Conservation (phyloP, 2,113 vertebrate species). For the Jaculus jaculus region DNA sequence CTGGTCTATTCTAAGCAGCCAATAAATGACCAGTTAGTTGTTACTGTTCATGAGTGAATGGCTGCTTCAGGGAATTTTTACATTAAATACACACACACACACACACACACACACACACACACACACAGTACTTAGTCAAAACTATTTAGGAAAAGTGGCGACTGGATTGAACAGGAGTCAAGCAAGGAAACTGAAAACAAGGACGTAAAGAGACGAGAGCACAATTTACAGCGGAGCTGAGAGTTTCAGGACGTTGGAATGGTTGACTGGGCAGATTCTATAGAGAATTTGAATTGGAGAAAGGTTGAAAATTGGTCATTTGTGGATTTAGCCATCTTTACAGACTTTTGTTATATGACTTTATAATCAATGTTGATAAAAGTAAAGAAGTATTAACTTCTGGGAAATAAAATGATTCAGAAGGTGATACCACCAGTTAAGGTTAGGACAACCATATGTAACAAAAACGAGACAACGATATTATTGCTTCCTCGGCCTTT, state of each 20-base stretch:
- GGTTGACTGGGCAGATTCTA: neutral
- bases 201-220: neutral
- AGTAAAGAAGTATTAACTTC: neutral
- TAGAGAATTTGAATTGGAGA: conserved; percentile 4
- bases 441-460: neutral
- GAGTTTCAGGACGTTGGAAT: neutral
- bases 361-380: conserved; percentile 4
- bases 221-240: neutral
- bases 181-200: neutral
- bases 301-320: neutral
- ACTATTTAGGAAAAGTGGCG: neutral
- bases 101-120: neutral
- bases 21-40: neutral
- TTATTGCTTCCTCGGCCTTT: neutral
- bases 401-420: conserved; percentile 20
- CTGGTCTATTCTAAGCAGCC: neutral
- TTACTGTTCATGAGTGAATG: conserved; percentile 43
- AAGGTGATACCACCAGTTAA: neutral
- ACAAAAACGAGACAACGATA: neutral
- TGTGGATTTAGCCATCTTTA: conserved; percentile 8
- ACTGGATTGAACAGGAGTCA: neutral
- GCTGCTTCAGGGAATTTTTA: conserved; percentile 38
- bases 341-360: neutral
- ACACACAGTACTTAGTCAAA: neutral
- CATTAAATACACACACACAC: neutral